Evolutionary conservation across 2,888 invertebrate genomes (phyloP).

Genomic region (Cyclophora albipunctata): DNA sequence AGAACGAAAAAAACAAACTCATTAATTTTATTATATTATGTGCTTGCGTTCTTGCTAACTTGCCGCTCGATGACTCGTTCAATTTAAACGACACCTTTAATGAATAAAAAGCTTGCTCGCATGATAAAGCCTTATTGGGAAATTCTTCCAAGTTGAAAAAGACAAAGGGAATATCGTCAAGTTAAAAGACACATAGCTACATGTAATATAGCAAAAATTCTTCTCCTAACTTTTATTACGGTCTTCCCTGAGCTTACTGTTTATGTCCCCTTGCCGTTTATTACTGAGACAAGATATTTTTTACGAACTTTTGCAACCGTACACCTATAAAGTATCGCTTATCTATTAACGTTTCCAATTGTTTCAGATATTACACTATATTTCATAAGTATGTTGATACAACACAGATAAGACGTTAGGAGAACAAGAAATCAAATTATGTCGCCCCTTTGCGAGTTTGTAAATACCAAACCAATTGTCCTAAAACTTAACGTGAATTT

Average conservation of each 20-base stretch:
- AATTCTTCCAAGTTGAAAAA: slow-evolving; percentile 29
- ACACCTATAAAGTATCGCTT: slow-evolving; percentile 34
- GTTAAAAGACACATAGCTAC: slow-evolving; percentile 28
- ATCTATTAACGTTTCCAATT: slow-evolving; percentile 23
- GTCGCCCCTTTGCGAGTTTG: too few species aligned
- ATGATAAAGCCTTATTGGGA: slow-evolving; percentile 15
- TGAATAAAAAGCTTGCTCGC: too few species aligned
- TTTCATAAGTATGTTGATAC: too few species aligned
- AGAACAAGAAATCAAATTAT: too few species aligned
- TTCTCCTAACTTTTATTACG: slow-evolving; percentile 47
- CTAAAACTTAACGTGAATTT: too few species aligned
- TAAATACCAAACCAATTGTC: too few species aligned
- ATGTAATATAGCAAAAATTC: slow-evolving; percentile 32
- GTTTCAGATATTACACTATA: neutral
- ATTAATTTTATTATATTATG: too few species aligned
- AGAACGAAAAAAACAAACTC: too few species aligned
- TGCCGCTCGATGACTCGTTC: too few species aligned
- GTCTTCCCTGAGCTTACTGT: slow-evolving; percentile 40
- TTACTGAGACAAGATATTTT: slow-evolving; percentile 47
- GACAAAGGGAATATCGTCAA: slow-evolving; percentile 26
- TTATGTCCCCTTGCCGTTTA: slow-evolving; percentile 43
- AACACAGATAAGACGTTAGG: too few species aligned
- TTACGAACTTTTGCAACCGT: slow-evolving; percentile 35
- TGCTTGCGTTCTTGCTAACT: too few species aligned
- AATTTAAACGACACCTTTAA: too few species aligned